These are phyloP conservation scores for Danionella dracula DNA, from an alignment of 2,797 vertebrate species.

Conservation along the genomic window DNA sequence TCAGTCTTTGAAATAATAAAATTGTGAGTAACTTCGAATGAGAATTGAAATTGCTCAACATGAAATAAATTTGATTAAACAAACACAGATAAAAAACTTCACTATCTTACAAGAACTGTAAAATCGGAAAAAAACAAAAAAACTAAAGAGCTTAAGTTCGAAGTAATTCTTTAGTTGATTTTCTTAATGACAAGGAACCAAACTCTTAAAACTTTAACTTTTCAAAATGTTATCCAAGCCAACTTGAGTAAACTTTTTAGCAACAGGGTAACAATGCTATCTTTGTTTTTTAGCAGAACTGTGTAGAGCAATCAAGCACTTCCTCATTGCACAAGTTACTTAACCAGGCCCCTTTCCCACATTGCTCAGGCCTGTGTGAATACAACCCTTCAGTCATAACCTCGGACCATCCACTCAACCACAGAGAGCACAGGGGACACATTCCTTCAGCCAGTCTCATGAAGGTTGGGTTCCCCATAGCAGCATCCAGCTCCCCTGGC, in stretches of 20 bases:
- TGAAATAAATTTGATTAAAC: too few relatives aligned
- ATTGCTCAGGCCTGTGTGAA: constrained; percentile 11
- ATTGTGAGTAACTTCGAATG: too few relatives aligned
- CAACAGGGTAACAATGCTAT: constrained; percentile 27
- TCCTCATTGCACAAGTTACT: constrained; percentile 12
- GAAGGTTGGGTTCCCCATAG: background rate
- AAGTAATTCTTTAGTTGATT: too few relatives aligned
- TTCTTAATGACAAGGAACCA: too few relatives aligned
- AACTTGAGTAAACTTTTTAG: background rate
- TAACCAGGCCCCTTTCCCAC: constrained; percentile 4
- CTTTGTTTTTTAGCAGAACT: constrained; percentile 35
- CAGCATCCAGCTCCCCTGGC: background rate
- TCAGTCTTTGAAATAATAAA: too few relatives aligned
- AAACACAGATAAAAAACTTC: too few relatives aligned
- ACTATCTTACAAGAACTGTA: too few relatives aligned
- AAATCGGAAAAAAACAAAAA: too few relatives aligned
- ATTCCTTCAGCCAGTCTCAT: constrained; percentile 16
- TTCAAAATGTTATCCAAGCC: too few relatives aligned
- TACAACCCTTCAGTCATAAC: background rate
- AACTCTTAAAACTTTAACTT: too few relatives aligned
- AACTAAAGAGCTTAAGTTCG: too few relatives aligned
- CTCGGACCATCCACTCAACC: background rate
- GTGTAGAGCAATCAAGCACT: constrained; percentile 27
- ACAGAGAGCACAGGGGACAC: constrained; percentile 5
- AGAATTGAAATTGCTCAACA: too few relatives aligned